Base-by-base conservation (phyloP, 1,140 invertebrate species). In the Bathynomus jamesi region DNA sequence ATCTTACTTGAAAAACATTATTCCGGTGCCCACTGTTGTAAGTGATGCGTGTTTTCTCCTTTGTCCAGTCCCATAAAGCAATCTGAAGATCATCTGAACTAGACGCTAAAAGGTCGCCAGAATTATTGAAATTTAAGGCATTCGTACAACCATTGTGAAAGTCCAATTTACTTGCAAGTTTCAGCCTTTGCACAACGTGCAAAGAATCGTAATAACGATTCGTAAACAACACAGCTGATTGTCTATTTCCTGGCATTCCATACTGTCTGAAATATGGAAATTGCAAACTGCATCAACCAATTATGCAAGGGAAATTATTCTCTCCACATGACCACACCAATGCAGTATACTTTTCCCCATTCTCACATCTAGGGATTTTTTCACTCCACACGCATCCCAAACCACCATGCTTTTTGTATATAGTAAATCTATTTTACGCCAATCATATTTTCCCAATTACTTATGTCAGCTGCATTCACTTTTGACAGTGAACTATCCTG, bases 141-240 rank as follows among this genome's bases (percentile, higher is more conserved):
- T 97, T 97, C 10, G 97, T 94, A 85, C 95, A 96, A 60, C 94
- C 94, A 78, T 84, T 83, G 83, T 97, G 94, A 74, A 87, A 87
- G 31, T 89, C 87, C 78, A 98, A 83, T 80, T 89, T 88, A 76
- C 89, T 87, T 81, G 90, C 87, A 30, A 94, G 83, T 80, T 94
- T 87, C 78, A 98, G 83, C 73, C 91, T 87, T 81, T 95, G 88
- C 7, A 94, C 90, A 76, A 88, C 87, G 79, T 91, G 87, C 28
- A 94, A 83, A 25, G 93, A 94, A 8, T 89, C 90, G 79, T 93
- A 93, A 81, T 89, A 92, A 40, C 87, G 85, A 62, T 86, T 84
- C 67, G 87, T 85, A 81, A 93, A 92, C 53, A 86, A 80, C 46
- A 86, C 82, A 78, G 85, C 83, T 76, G 82, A 80, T 75, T 85